Evolutionary conservation across 2,888 invertebrate genomes (phyloP).

Genomic region (Leptinotarsa rubiginosa): DNA sequence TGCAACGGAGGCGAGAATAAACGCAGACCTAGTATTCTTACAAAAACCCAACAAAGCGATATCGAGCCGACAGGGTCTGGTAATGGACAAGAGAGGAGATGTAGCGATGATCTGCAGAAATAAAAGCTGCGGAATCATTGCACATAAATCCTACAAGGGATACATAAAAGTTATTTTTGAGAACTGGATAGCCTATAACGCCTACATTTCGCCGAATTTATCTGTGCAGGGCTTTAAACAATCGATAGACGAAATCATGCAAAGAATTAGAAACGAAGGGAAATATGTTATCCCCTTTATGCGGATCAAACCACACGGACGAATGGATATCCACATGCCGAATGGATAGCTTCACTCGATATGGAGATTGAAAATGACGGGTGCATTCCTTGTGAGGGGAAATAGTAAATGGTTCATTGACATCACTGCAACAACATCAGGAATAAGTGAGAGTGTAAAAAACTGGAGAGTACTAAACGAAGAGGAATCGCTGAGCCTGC

Average conservation of each 20-base stretch:
- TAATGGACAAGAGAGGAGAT: not conserved
- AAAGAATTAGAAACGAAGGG: not conserved
- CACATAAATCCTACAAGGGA: not conserved
- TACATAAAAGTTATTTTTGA: not conserved
- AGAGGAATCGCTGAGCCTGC: no score
- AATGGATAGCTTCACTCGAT: no score
- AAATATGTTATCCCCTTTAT: not conserved
- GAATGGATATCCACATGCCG: no score
- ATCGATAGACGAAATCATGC: not conserved
- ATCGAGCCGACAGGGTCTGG: not conserved
- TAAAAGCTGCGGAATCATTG: not conserved
- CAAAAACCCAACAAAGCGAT: constrained; percentile 16
- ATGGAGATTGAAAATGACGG: no score
- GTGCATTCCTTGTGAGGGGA: no score
- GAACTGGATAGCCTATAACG: constrained; percentile 5
- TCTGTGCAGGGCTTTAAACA: not conserved
- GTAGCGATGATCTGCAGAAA: not conserved
- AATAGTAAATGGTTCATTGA: no score
- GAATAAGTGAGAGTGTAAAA: no score
- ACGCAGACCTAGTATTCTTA: not conserved
- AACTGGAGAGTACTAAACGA: no score
- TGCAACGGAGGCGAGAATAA: not conserved
- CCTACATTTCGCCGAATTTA: constrained; percentile 7
- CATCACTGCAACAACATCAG: no score
- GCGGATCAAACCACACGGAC: no score